Evolutionary conservation across 2,113 vertebrate genomes (phyloP), one percentile per base, ranked within the genome.

Genomic region (Boleophthalmus pectinirostris): DNA sequence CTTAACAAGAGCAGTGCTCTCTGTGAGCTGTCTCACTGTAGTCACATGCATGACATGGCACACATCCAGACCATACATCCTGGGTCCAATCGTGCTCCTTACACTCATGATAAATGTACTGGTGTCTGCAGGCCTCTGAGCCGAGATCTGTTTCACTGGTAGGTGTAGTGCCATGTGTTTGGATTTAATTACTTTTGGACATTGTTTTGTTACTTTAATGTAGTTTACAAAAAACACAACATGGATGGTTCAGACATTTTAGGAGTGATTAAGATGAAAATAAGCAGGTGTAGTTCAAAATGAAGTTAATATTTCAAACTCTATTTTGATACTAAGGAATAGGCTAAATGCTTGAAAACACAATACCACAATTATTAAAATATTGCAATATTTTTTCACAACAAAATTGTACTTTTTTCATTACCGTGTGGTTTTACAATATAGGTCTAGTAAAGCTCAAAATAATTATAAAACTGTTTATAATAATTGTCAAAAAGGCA

Each of bases 21-120:
- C 85, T 80, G 72, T 35, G 11, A 72, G 78, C 74, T 24, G 58
- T 57, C 67, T 70, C 82, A 89, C 83, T 85, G 78, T 79, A 61
- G 77, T 88, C 87, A 89, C 78, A 87, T 79, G 82, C 86, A 84
- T 88, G 90, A 86, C 85, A 84, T 86, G 68, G 79, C 78, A 87
- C 58, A 82, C 75, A 72, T 81, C 66, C 65, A 80, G 68, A 72
- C 43, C 71, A 69, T 14, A 77, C 43, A 70, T 38, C 61, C 61
- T 64, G 61, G n/a, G 18, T 38, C 53, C 54, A 61, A 76, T 73
- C 74, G 47, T 16, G 3, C 51, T 5, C 53, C 70, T 29, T 53
- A 66, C 25, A 51, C 72, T 78, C 45, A 81, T 67, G 72, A 85
- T 56, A 47, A 64, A 74, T 70, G 66, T 66, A 23, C 21, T 56